These are phyloP conservation scores for Rhinoraja longicauda DNA, from an alignment of 2,797 vertebrate genomes.

Conservation along the genomic window DNA sequence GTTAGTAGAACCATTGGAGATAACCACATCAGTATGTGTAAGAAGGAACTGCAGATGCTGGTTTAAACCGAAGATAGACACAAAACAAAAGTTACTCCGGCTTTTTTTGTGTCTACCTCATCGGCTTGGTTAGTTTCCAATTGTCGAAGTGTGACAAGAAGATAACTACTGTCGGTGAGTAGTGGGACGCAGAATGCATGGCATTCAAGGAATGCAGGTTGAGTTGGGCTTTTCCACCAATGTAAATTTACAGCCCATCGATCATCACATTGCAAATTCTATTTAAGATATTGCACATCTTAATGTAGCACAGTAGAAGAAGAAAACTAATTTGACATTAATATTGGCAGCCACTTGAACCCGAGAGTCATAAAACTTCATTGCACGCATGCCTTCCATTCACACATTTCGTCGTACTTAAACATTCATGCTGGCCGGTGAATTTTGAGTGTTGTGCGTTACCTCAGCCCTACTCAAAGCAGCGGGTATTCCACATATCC, in stretches of 20 bases:
- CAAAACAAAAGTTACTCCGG: no score
- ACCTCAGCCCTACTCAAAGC: background rate
- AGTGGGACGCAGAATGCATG: constrained; percentile 16
- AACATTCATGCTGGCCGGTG: background rate
- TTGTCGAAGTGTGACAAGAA: background rate
- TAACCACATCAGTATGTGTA: no score
- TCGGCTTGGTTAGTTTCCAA: background rate
- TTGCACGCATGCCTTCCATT: background rate
- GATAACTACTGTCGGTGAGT: background rate
- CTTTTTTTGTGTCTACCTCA: no score
- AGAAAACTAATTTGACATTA: constrained; percentile 16
- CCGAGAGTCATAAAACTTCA: background rate
- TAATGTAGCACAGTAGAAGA: constrained; percentile 1
- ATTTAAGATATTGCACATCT: constrained; percentile 2
- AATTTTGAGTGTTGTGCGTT: background rate
- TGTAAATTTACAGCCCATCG: background rate
- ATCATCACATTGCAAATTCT: background rate
- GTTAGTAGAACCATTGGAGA: background rate
- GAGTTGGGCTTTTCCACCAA: background rate
- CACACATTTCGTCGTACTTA: background rate
- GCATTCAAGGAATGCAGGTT: background rate
- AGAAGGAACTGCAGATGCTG: no score
- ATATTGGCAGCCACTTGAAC: background rate
- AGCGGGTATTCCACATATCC: background rate
- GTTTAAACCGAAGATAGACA: no score